Evolutionary conservation across 2,888 invertebrate species (phyloP).

Genomic region (Campoplex nolae): DNA sequence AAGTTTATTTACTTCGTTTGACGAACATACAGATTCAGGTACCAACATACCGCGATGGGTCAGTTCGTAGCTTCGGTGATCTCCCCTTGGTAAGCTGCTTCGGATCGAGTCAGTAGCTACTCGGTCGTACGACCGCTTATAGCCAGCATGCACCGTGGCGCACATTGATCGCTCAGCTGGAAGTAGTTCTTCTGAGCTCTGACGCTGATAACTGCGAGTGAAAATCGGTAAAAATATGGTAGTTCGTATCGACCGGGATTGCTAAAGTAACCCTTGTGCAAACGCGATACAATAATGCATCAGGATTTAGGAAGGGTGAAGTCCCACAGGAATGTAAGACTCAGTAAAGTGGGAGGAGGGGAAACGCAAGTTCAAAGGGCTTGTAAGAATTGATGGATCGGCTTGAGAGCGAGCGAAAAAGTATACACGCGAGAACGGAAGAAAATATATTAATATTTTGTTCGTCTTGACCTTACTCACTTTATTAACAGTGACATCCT

Average conservation of each 20-base stretch:
- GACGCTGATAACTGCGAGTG: not conserved
- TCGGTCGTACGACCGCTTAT: not conserved
- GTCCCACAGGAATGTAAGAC: not conserved
- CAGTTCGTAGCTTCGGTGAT: not conserved
- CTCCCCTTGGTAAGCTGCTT: not conserved
- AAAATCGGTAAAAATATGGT: not conserved
- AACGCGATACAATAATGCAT: not conserved
- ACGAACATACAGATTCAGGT: not conserved
- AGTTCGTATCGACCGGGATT: not conserved
- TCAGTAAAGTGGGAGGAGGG: not conserved
- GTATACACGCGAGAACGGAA: not conserved
- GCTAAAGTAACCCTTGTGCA: not conserved
- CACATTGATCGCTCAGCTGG: not conserved
- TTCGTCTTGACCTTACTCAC: constrained; percentile 13
- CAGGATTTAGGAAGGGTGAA: not conserved
- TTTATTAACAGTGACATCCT: not conserved
- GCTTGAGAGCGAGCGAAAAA: not conserved
- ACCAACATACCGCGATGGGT: not conserved
- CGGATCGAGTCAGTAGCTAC: not conserved
- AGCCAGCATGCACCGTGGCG: not conserved
- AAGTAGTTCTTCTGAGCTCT: not conserved
- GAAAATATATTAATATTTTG: not conserved
- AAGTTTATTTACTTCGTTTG: not conserved
- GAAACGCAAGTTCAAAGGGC: not conserved
- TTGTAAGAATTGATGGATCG: not conserved